phyloP scores from a whole-genome alignment of 2,113 vertebrate genomes.

The Rhynchomys soricoides region DNA sequence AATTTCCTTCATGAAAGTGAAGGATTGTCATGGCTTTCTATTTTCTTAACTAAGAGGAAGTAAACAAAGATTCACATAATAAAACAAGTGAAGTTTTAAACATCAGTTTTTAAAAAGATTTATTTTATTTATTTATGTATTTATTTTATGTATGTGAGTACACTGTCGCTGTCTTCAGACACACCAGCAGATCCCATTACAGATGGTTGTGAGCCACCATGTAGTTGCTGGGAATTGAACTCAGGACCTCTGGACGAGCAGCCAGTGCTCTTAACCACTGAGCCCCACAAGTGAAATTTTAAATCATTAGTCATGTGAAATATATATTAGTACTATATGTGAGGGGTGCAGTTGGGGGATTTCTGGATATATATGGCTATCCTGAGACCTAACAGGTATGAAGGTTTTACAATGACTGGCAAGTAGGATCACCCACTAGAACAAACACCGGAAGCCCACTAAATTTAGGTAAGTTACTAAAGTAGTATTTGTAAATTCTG shows the following conservation, averaged over 20 bases:
- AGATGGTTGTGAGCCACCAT: too few species aligned
- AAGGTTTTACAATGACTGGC: conserved; percentile 19
- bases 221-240: too few species aligned
- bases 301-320: conserved; percentile 21
- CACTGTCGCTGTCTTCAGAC: too few species aligned
- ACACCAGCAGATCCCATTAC: too few species aligned
- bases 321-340: neutral
- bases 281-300: conserved; percentile 16
- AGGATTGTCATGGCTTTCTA: conserved; percentile 1
- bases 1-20: conserved; percentile 55
- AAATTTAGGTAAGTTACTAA: conserved; percentile 3
- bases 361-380: neutral
- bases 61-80: conserved; percentile 46
- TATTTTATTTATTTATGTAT: too few species aligned
- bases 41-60: conserved; percentile 57
- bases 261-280: too few species aligned
- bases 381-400: neutral
- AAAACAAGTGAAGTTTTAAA: conserved; percentile 22
- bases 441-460: conserved; percentile 34
- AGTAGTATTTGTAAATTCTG: conserved; percentile 41
- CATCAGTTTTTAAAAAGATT: too few species aligned
- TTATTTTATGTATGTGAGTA: too few species aligned
- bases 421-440: neutral
- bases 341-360: neutral
- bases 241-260: too few species aligned